Percentiles rank a stretch among this genome's conserved stretches.
Evolutionary conservation across 2,797 vertebrate species (phyloP).

Genomic region (Acanthiza pusilla): DNA sequence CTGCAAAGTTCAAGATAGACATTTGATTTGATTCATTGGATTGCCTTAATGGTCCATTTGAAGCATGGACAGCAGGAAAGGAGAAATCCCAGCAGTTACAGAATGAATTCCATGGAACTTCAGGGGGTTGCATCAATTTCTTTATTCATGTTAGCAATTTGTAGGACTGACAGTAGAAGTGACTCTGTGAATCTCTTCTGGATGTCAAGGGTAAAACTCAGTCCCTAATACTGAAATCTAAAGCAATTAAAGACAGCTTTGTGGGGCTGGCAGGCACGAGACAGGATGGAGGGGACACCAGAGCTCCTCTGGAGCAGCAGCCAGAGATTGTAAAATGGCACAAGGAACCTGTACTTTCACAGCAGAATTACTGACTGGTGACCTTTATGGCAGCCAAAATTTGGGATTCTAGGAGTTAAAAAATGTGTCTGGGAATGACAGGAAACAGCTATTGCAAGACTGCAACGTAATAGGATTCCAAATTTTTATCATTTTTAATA

Average conservation of each 20-base stretch:
- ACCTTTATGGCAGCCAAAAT: background rate
- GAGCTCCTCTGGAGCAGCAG: background rate
- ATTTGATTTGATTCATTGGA: background rate
- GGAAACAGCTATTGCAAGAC: background rate
- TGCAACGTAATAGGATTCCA: background rate
- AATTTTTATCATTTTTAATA: background rate
- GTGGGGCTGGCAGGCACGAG: background rate
- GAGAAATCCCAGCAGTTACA: background rate
- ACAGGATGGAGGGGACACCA: background rate
- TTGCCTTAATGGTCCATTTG: background rate
- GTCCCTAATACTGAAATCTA: background rate
- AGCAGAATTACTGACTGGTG: background rate
- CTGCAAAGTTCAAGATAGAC: background rate
- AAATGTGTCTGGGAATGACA: background rate
- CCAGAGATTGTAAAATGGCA: background rate
- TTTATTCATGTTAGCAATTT: background rate
- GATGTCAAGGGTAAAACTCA: background rate
- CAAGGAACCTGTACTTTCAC: background rate
- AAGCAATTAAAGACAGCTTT: background rate
- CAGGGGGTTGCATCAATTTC: background rate
- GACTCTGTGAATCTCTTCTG: background rate
- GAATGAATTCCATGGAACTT: background rate
- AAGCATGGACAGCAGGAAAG: background rate
- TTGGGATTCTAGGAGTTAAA: background rate
- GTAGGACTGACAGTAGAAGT: background rate